Evolutionary conservation across 1,140 invertebrate species (phyloP), one percentile per base, ranked within the genome.

Genomic region (Drosophila orena): DNA sequence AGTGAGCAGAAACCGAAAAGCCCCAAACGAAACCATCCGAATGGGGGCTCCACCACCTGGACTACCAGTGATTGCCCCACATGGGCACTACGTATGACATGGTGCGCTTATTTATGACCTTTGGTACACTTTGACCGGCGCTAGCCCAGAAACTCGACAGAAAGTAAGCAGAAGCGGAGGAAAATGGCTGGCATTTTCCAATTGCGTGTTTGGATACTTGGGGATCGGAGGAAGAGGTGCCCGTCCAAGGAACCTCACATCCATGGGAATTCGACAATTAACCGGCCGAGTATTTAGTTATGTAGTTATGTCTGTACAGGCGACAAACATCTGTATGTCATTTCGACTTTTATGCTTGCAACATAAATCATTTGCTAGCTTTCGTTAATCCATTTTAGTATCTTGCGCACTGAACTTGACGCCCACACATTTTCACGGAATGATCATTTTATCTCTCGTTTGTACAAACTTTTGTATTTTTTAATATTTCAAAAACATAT

Each of bases 101-200:
- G 70, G 52, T 77, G 46, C 44, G 75, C 57, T 77, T 77, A 77
- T 77, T 77, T 77, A 77, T 70, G 75, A 77, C 75, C 75, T 77
- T 70, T 77, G 73, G 73, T 77, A 77, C 77, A 77, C 73, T 77
- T 77, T 70, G 58, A 27, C 53, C 73, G 73, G 73, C 71, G 62
- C 73, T 58, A 69, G 64, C 54, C 54, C 71, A 34, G 20, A 55
- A 55, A 54, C 22, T 34, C 11, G 30, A 30, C 15, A 4, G 22
- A 44, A 42, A 2, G 3, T 15, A 17, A 42, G 7, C 2, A 42
- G 6, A 17, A 38, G 14, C 4, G 3, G 12, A 14, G 0, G 1
- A 38, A 38, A 66, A 76, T 64, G 71, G 70, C 38, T 50, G 50
- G 42, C 54, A 54, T 60, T 76, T 74, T 27, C 22, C 46, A 20